A percentile compares a stretch with the other conserved stretches of the same genome.
Evolutionary conservation across 2,797 vertebrate species (phyloP).

Genomic region (Diceros bicornis): DNA sequence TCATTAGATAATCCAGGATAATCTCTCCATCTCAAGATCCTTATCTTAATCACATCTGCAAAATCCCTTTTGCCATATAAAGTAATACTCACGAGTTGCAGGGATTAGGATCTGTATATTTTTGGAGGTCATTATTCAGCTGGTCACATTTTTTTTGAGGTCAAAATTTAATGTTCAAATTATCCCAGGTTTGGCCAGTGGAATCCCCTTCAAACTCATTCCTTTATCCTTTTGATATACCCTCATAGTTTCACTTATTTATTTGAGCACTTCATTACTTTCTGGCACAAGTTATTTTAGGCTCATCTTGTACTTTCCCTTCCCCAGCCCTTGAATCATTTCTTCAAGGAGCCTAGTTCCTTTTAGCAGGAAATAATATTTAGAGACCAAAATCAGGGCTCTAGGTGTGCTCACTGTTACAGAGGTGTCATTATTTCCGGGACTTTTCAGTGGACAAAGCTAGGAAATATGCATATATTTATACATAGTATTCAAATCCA

Average conservation of each 20-base stretch:
- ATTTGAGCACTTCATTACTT: neutral
- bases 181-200: neutral
- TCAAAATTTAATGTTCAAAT: neutral
- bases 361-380: too few relatives aligned
- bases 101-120: too few relatives aligned
- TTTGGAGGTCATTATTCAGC: neutral
- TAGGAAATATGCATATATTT: too few relatives aligned
- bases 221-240: neutral
- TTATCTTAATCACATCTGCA: neutral
- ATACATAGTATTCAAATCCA: neutral
- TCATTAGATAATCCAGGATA: neutral
- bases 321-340: neutral
- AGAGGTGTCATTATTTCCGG: too few relatives aligned
- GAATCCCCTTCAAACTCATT: neutral
- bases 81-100: neutral
- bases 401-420: too few relatives aligned
- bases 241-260: neutral
- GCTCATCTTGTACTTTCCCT: neutral
- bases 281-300: neutral
- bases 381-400: too few relatives aligned
- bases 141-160: neutral
- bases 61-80: neutral
- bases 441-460: neutral
- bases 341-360: neutral
- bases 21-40: neutral